Evolutionary conservation across 2,113 vertebrate genomes (phyloP), one percentile per base, ranked within the genome.

Genomic region (Proterorhinus semilunaris): DNA sequence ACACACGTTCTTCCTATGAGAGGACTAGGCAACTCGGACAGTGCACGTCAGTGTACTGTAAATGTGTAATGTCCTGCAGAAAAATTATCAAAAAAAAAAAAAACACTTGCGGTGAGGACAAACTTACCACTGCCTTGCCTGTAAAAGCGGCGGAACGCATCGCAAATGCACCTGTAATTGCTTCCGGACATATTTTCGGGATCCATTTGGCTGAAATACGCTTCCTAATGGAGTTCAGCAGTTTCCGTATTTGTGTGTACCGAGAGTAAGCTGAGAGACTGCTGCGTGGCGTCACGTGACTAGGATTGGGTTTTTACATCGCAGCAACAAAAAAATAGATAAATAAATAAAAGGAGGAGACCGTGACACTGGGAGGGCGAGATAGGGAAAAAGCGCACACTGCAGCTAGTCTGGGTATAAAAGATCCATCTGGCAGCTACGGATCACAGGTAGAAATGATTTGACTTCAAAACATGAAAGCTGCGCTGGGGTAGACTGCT

Each of bases 391-490:
- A 75, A 78, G 69, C 68, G 72, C 66, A 79, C 27, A 62, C 46
- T 64, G 68, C 70, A 77, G 51, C 44, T 42, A 69, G 73, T 45
- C 17, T 6, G 50, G 53, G 36, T 68, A 80, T 76, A 66, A 86
- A 78, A 77, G 70, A 74, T 54, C 54, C 36, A 78, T 82, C 80
- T 83, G 75, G 59, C 62, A 69, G 77, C 62, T 53, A 50, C 49
- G 75, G 71, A 84, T 79, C 73, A 72, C 66, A 74, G 71, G 80
- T 67, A 83, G 66, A 69, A 76, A 76, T 61, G 51, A 1, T 58
- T 80, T 80, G 48, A 75, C 65, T 77, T 80, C 57, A 65, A 21
- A 67, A 78, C 72, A 86, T 83, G 63, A 82, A 88, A 83, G 82
- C 69, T 59, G 15, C 69, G 47, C 46, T 47, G 63, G 67, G 76